Conservation (phyloP, 2,113 vertebrate genomes). For the Mugil cephalus region DNA sequence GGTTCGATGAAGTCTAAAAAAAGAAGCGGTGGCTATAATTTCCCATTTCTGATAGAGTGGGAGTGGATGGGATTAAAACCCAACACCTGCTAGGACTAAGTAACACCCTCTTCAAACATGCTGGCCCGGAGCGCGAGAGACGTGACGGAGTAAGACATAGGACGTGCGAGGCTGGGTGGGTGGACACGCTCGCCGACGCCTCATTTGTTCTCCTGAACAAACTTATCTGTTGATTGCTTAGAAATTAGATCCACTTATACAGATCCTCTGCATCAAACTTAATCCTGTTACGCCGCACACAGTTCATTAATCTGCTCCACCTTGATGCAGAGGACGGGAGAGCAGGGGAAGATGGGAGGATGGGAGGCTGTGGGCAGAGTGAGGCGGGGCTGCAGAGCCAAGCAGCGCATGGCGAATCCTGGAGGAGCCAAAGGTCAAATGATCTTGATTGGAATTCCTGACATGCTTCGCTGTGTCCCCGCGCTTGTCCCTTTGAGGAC, state of each 20-base stretch:
- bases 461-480: constrained; percentile 56
- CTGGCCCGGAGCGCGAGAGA: constrained; percentile 40
- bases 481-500: constrained; percentile 49
- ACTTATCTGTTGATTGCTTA: not conserved
- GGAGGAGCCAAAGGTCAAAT: constrained; percentile 75
- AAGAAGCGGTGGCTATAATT: constrained; percentile 21
- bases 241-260: constrained; percentile 5
- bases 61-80: constrained; percentile 54
- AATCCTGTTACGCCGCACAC: not conserved
- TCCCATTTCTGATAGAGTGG: constrained; percentile 44
- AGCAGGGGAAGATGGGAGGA: constrained; percentile 4
- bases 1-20: not conserved
- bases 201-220: constrained; percentile 21
- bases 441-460: constrained; percentile 65
- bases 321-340: constrained; percentile 31
- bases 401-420: constrained; percentile 42
- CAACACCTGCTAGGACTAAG: constrained; percentile 64
- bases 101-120: constrained; percentile 67
- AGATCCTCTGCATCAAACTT: constrained; percentile 6
- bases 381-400: constrained; percentile 40
- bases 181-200: constrained; percentile 51
- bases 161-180: constrained; percentile 39
- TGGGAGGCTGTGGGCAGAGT: not conserved
- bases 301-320: constrained; percentile 20
- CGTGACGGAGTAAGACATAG: constrained; percentile 30